Evolutionary conservation across 2,888 invertebrate genomes (phyloP).

Genomic region (Coenonympha arcania): DNA sequence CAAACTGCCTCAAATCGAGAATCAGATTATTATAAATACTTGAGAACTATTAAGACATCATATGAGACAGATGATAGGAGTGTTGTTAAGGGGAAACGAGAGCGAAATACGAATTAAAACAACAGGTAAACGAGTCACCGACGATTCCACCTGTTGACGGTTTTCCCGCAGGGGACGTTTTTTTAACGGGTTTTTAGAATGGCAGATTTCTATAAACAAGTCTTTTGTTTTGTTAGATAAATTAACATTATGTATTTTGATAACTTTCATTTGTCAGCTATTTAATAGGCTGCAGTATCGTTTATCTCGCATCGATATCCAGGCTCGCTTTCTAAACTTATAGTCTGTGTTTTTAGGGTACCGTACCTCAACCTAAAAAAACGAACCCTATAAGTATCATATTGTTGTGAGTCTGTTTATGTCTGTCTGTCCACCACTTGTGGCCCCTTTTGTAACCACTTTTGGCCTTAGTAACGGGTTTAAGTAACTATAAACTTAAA

Average conservation of each 20-base stretch:
- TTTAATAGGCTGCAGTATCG: too few species aligned
- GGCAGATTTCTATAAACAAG: constrained; percentile 2
- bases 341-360: too few species aligned
- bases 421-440: not conserved
- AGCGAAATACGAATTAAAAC: constrained; percentile 14
- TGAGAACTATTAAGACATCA: constrained; percentile 11
- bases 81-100: constrained; percentile 10
- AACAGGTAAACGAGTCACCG: constrained; percentile 23
- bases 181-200: constrained; percentile 15
- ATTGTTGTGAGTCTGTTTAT: not conserved
- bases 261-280: not conserved
- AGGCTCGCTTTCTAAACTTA: too few species aligned
- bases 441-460: too few species aligned
- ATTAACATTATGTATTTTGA: not conserved
- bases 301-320: too few species aligned
- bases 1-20: constrained; percentile 12
- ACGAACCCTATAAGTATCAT: not conserved
- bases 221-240: not conserved
- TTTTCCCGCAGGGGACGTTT: constrained; percentile 19
- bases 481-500: too few species aligned
- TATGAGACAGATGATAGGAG: constrained; percentile 9
- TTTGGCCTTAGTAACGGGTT: too few species aligned
- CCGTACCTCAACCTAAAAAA: too few species aligned
- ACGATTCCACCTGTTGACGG: constrained; percentile 5
- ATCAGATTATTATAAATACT: constrained; percentile 17